A percentile compares a stretch with the other conserved stretches of the same genome.
Conservation (phyloP, 2,113 vertebrate species). For the Laticauda colubrina region DNA sequence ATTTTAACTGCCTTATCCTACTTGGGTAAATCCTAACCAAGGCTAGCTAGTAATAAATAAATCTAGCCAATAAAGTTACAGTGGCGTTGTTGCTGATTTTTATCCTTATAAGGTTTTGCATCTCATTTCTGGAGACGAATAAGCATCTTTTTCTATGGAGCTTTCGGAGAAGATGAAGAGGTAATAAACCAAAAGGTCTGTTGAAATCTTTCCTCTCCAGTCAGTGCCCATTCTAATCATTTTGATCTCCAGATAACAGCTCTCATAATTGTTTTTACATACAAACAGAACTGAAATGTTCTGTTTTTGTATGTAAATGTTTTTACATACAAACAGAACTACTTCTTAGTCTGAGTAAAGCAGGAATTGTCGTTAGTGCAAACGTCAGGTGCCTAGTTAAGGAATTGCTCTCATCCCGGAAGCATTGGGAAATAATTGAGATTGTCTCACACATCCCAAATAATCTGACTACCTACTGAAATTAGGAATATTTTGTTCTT, state of each 20-base stretch:
- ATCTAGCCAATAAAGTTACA: background rate
- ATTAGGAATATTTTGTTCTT: slow-evolving; percentile 22
- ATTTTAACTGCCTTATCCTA: background rate
- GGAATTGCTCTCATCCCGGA: slow-evolving; percentile 25
- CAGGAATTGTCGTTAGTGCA: accelerated
- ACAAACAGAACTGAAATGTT: background rate
- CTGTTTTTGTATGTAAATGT: background rate
- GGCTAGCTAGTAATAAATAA: background rate
- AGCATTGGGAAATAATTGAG: slow-evolving; percentile 31
- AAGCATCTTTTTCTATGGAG: background rate
- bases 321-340: slow-evolving; percentile 16
- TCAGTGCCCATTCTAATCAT: background rate
- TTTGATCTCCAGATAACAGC: background rate
- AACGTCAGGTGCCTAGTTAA: slow-evolving; percentile 31
- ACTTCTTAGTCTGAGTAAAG: slow-evolving; percentile 26
- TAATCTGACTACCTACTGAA: slow-evolving; percentile 14
- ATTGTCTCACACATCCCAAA: slow-evolving; percentile 5
- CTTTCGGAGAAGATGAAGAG: background rate
- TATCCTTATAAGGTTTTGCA: background rate
- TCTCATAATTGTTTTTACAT: background rate
- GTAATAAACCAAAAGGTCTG: background rate
- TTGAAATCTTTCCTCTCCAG: background rate
- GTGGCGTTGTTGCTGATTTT: background rate
- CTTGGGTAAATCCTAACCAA: background rate
- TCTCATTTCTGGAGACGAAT: background rate